These are phyloP conservation scores for Crypturellus tataupa DNA, from an alignment of 2,797 vertebrate species.

Conservation along the genomic window DNA sequence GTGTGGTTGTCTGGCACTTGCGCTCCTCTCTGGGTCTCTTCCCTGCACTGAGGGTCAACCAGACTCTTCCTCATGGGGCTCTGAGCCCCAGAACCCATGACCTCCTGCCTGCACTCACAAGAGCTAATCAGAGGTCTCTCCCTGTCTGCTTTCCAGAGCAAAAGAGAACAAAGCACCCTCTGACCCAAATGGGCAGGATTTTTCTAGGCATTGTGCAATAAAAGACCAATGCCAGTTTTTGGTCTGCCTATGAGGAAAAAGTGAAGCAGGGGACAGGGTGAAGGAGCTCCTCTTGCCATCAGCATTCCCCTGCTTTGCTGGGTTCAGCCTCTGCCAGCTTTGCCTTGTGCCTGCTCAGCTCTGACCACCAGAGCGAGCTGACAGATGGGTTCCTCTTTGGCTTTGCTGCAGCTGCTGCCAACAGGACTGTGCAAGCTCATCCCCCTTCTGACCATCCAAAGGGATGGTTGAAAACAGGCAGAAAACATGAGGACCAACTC, in stretches of 20 bases:
- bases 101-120: neutral
- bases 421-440: neutral
- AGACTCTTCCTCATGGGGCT: rapidly evolving
- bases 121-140: neutral
- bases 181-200: neutral
- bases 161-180: neutral
- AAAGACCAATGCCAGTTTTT: neutral
- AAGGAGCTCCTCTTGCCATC: neutral
- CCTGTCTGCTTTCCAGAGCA: neutral
- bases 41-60: neutral
- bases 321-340: neutral
- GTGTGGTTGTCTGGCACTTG: neutral
- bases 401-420: neutral
- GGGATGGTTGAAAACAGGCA: neutral
- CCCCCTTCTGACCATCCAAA: neutral
- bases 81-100: neutral
- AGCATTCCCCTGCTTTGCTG: neutral
- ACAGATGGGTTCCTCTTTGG: neutral
- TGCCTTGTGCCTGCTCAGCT: neutral
- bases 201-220: neutral
- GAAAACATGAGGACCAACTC: neutral
- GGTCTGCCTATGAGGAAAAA: neutral
- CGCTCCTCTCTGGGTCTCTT: neutral
- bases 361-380: neutral
- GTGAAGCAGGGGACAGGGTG: neutral